Conservation (phyloP, 2,113 vertebrate genomes). For the Pituophis catenifer region DNA sequence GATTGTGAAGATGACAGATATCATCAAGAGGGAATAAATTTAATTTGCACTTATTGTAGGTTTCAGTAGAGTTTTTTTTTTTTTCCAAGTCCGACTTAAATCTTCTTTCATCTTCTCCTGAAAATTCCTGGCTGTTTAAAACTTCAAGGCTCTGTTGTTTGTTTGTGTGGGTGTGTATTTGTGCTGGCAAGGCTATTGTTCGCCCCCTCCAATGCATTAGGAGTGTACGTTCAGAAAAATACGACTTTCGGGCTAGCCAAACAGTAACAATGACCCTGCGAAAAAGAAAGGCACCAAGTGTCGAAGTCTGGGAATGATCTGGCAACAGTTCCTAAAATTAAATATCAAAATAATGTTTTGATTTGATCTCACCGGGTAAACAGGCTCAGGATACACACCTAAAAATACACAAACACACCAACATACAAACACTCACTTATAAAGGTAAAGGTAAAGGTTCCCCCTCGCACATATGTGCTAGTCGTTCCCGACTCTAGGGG, state of each 20-base stretch:
- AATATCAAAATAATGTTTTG: neutral
- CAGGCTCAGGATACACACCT: neutral
- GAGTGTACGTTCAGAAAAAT: neutral
- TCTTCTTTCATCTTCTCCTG: neutral
- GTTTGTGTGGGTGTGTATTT: neutral
- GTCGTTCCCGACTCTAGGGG: too few species aligned
- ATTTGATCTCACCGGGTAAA: neutral
- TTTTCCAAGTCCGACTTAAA: neutral
- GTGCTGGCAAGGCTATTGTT: neutral
- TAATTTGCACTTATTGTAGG: neutral
- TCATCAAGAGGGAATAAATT: neutral
- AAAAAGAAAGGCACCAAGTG: neutral
- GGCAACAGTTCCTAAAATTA: neutral
- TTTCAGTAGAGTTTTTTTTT: neutral
- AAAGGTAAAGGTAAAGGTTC: too few species aligned
- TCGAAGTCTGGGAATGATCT: neutral
- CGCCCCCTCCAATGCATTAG: neutral
- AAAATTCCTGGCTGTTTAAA: neutral
- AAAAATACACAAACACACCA: neutral
- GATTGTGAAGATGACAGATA: neutral
- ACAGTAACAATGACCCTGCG: neutral
- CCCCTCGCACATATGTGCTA: too few species aligned
- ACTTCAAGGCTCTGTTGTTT: neutral
- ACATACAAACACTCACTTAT: neutral
- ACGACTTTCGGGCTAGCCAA: neutral